Base-by-base conservation (phyloP, 2,113 vertebrate genomes). In the Podarcis raffonei region DNA sequence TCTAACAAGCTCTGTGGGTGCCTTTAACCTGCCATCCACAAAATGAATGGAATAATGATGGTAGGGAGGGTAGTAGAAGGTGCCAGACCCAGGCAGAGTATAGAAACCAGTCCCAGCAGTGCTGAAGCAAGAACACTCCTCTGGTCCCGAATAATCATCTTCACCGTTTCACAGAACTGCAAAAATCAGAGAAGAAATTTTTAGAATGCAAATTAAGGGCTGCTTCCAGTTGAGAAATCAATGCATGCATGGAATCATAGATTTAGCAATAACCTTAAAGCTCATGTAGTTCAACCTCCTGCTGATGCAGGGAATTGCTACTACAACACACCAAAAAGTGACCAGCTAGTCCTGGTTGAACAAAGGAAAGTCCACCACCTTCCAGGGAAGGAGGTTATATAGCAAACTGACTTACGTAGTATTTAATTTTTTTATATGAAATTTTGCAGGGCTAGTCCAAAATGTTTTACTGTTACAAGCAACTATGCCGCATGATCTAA, bases 21-120 rank as follows among this genome's bases (percentile, higher is more conserved):
- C 85, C 53, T 83, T 97, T 94, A 99, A 87, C 98, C 97, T 66
- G 97, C 98, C 98, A 99, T 99, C 99, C 99, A 99, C 75, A 99
- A 92, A 15, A 95, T 95, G 93, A 99, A 99, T 2, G 98, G 97
- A 85, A 99, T 95, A 25, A 99, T 93, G 86, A 99, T 93, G 15
- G 98, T 98, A 83, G 98, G 98, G 78, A 99, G 95, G 0, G 98
- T 97, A 35, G 98, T 98, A 42, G 96, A 97, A 7, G 97, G 97
- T 13, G 97, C 96, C 94, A 98, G 83, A 25, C 99, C 98, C 3
- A 98, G 97, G 87, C 88, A 98, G 77, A 97, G 11, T 16, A 98
- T 97, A 20, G 97, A 98, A 6, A 95, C 91, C 22, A 98, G 66
- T 94, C 99, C 98, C 90, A 98, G 95, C 16, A 98, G 91, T 37